These are phyloP conservation scores for Ichneumon xanthorius DNA, from an alignment of 2,888 invertebrate genomes.

Conservation along the genomic window DNA sequence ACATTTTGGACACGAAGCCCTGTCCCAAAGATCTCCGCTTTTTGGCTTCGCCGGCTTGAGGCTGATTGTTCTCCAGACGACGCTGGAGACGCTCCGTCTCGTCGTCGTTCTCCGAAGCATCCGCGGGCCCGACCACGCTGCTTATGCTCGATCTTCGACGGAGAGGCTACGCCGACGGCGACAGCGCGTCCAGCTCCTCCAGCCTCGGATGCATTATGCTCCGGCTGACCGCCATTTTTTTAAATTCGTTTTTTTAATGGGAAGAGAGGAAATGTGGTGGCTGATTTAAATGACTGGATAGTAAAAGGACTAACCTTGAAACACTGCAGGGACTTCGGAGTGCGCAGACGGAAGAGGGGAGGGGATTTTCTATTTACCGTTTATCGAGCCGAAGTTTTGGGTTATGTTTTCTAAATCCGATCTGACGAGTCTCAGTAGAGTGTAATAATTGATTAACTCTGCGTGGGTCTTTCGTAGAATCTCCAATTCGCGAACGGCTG, in stretches of 20 bases:
- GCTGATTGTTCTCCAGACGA: slow-evolving; percentile 67
- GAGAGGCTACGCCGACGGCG: slow-evolving; percentile 62
- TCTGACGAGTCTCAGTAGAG: slow-evolving; percentile 69
- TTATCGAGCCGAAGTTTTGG: slow-evolving; percentile 55
- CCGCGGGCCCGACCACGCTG: neutral
- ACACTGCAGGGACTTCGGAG: neutral
- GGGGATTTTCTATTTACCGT: slow-evolving; percentile 38
- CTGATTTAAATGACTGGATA: neutral
- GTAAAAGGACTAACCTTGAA: neutral
- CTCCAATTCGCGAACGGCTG: slow-evolving; percentile 60
- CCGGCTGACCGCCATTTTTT: slow-evolving; percentile 47
- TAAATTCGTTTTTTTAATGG: neutral
- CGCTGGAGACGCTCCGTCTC: slow-evolving; percentile 77
- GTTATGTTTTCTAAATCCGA: slow-evolving; percentile 73
- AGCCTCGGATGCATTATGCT: slow-evolving; percentile 51
- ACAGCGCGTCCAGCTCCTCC: slow-evolving; percentile 28
- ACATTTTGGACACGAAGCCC: slow-evolving; percentile 71
- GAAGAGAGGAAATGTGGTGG: neutral
- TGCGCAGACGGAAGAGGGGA: no score
- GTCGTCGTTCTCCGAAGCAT: slow-evolving; percentile 77
- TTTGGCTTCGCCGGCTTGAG: slow-evolving; percentile 5
- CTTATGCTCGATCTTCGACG: slow-evolving; percentile 65
- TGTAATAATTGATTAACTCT: slow-evolving; percentile 71
- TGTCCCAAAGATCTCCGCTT: slow-evolving; percentile 76
- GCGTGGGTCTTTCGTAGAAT: slow-evolving; percentile 65